These are phyloP conservation scores for Glaucomys volans DNA, from an alignment of 2,113 vertebrate species.

Conservation along the genomic window DNA sequence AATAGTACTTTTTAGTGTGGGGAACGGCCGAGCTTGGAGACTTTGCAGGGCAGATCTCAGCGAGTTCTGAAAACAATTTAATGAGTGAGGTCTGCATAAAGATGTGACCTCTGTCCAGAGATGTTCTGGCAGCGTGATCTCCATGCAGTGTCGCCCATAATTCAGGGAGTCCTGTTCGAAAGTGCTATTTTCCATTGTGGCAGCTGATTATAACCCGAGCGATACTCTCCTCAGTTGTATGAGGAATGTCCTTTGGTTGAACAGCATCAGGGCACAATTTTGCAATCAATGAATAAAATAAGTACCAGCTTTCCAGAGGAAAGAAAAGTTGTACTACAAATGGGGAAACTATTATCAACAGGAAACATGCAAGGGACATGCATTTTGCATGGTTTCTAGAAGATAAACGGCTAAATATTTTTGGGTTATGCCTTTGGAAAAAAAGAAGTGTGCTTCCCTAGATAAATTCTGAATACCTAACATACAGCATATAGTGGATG, in stretches of 20 bases:
- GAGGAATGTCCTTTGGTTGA: slow-evolving; percentile 2
- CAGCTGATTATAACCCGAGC: neutral
- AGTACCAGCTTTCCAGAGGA: slow-evolving; percentile 64
- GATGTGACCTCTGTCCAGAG: neutral
- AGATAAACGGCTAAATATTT: slow-evolving; percentile 75
- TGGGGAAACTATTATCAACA: slow-evolving; percentile 73
- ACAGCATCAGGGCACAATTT: slow-evolving; percentile 40
- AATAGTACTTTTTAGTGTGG: neutral
- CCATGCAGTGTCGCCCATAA: neutral
- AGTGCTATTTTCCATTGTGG: neutral
- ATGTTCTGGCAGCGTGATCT: neutral
- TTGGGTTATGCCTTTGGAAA: slow-evolving; percentile 19
- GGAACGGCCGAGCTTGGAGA: slow-evolving; percentile 7
- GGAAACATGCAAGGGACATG: slow-evolving; percentile 69
- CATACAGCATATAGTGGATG: neutral
- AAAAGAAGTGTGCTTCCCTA: slow-evolving; percentile 61
- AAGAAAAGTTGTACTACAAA: slow-evolving; percentile 64
- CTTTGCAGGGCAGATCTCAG: neutral
- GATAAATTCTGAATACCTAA: slow-evolving; percentile 65
- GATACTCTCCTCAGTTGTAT: neutral
- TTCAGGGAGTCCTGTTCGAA: neutral
- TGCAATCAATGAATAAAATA: slow-evolving; percentile 62
- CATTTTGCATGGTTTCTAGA: slow-evolving; percentile 64
- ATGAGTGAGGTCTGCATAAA: neutral
- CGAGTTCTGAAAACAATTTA: neutral